Evolutionary conservation across 2,797 vertebrate species (phyloP), one percentile per base, ranked within the genome.

Genomic region (Mycteria americana): DNA sequence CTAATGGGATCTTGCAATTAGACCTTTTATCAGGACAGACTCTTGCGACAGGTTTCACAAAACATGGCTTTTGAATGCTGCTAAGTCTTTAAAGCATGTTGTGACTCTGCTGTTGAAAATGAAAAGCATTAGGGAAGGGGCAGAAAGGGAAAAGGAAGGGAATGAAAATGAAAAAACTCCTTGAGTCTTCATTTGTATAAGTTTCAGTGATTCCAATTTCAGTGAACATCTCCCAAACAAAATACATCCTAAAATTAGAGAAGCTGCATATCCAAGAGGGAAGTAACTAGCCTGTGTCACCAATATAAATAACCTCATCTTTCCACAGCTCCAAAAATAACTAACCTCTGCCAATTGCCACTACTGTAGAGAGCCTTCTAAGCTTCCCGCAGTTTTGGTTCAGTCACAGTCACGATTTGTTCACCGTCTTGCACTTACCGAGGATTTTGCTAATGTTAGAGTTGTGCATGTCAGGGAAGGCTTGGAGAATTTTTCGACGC

Each of bases 391-490:
- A 11, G 23, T 24, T 84, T 65, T 37, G 54, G 25, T 46, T 65
- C 24, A 31, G 64, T 41, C 35, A 31, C 35, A 19, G 18, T 27
- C 53, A 17, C 6, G 5, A 13, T 23, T 35, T 13, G 31, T 7
- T 30, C 15, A 4, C 5, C 22, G 63, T 43, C 53, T 74, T 11
- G 33, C 81, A 95, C 99, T 99, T 98, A 99, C 99, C 99, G 93
- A 99, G 98, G 97, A 99, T 99, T 98, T 99, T 99, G 99, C 99
- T 99, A 97, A 99, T 99, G 98, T 99, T 99, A 97, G 99, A 99
- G 98, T 99, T 99, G 98, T 99, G 99, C 99, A 99, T 99, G 98
- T 99, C 99, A 3, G 99, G 99, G 95, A 99, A 99, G 91, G 99
- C 99, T 98, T 99, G 99, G 81, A 99, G 99, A 97, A 99, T 99